Conservation (phyloP, 2,113 vertebrate genomes). For the Chloropsis cyanopogon region DNA sequence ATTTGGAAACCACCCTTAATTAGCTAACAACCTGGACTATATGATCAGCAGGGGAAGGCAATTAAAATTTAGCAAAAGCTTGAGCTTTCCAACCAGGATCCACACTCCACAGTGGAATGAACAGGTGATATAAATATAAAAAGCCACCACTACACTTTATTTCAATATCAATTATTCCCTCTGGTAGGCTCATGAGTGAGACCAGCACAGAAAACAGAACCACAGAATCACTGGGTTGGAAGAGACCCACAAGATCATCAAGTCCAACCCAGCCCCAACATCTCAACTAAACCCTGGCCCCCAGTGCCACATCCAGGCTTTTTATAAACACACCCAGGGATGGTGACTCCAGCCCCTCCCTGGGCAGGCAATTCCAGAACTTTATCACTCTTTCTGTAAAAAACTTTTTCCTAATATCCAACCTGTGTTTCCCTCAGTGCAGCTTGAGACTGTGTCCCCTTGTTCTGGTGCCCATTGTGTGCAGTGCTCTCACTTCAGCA, state of each 20-base stretch:
- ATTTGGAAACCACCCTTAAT: background rate
- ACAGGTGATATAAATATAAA: background rate
- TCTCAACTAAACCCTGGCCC: background rate
- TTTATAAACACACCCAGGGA: background rate
- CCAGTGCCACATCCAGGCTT: background rate
- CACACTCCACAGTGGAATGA: background rate
- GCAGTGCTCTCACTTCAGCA: background rate
- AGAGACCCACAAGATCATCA: background rate
- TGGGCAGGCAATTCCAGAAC: fast-evolving
- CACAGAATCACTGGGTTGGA: background rate
- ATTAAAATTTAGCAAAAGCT: background rate
- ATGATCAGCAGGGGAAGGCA: background rate
- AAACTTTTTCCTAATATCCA: background rate
- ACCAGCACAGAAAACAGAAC: background rate
- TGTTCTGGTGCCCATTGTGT: background rate
- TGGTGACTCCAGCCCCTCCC: background rate
- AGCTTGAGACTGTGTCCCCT: too few species aligned
- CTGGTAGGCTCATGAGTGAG: background rate
- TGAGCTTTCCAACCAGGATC: background rate
- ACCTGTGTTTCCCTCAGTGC: background rate
- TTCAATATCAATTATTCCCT: background rate
- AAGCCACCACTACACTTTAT: background rate
- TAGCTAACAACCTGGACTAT: background rate
- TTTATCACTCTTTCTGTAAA: background rate
- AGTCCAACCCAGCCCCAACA: too few species aligned